These are phyloP conservation scores for Nezara viridula DNA, from an alignment of 2,888 invertebrate species.

Conservation along the genomic window DNA sequence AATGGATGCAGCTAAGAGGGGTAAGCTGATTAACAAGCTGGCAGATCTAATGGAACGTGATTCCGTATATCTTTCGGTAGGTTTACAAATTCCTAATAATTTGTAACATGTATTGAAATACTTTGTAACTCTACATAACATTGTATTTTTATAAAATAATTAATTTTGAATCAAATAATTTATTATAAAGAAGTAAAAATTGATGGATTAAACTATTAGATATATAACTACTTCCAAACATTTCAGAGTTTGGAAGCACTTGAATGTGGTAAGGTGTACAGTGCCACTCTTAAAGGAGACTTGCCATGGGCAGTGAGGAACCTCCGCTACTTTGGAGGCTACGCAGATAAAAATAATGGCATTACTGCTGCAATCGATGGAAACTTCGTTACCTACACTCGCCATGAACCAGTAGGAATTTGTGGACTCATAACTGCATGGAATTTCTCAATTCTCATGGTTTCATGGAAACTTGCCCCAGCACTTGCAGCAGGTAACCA, in stretches of 20 bases:
- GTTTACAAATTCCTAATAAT: background rate
- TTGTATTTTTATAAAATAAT: too few relatives aligned
- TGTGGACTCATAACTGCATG: conserved; percentile 75
- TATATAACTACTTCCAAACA: background rate
- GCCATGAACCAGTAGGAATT: conserved; percentile 76
- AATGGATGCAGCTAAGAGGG: conserved; percentile 74
- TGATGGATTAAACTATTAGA: background rate
- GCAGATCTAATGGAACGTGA: conserved; percentile 89
- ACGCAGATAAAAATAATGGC: conserved; percentile 91
- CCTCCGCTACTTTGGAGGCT: conserved; percentile 90
- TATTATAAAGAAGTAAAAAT: background rate
- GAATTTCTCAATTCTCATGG: conserved; percentile 74
- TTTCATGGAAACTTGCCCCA: conserved; percentile 75
- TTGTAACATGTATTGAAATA: too few relatives aligned
- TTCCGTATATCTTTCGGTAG: conserved; percentile 82
- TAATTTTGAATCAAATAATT: background rate
- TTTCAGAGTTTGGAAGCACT: conserved; percentile 88
- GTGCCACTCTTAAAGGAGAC: conserved; percentile 75
- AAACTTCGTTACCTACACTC: conserved; percentile 73
- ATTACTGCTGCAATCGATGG: conserved; percentile 71
- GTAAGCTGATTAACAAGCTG: conserved; percentile 78
- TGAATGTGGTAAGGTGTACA: conserved; percentile 94
- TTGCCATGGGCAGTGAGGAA: conserved; percentile 75
- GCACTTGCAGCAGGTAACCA: conserved; percentile 72
- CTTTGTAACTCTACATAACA: too few relatives aligned